Conservation (phyloP, 1,140 invertebrate genomes). For the Teleogryllus occipitalis region DNA sequence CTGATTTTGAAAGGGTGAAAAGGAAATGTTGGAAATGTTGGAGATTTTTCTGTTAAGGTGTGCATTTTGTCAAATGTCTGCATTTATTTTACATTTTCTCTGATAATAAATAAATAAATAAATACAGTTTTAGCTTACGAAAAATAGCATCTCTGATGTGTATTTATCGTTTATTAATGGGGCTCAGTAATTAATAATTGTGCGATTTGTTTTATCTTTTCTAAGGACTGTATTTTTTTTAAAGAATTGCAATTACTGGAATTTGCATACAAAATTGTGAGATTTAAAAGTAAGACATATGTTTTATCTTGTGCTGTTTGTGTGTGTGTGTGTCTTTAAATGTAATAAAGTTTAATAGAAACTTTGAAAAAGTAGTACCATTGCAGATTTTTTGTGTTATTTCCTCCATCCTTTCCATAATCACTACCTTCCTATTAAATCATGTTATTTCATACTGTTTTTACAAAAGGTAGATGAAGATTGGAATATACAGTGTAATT, state of each 20-base stretch:
- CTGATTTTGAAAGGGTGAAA: constrained; percentile 16
- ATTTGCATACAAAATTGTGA: constrained; percentile 13
- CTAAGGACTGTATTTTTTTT: constrained; percentile 15
- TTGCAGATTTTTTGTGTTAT: not conserved
- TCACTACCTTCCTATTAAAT: no score
- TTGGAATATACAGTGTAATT: no score
- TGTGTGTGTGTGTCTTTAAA: constrained; percentile 18
- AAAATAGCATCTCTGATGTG: not conserved
- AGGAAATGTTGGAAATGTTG: constrained; percentile 6
- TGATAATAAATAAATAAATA: constrained; percentile 8
- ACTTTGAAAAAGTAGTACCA: constrained; percentile 11
- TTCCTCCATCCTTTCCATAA: not conserved
- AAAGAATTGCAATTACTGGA: constrained; percentile 10
- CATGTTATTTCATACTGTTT: no score
- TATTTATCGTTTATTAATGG: not conserved
- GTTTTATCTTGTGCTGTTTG: constrained; percentile 17
- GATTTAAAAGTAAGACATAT: constrained; percentile 13
- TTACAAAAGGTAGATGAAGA: no score
- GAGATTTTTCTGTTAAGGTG: constrained; percentile 11
- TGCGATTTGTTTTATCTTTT: constrained; percentile 15
- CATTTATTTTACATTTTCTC: constrained; percentile 13
- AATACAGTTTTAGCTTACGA: constrained; percentile 15
- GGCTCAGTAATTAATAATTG: constrained; percentile 2
- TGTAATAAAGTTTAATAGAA: constrained; percentile 19
- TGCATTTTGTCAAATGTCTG: constrained; percentile 14